Evolutionary conservation across 2,113 vertebrate genomes (phyloP).

Genomic region (Dipodomys spectabilis): DNA sequence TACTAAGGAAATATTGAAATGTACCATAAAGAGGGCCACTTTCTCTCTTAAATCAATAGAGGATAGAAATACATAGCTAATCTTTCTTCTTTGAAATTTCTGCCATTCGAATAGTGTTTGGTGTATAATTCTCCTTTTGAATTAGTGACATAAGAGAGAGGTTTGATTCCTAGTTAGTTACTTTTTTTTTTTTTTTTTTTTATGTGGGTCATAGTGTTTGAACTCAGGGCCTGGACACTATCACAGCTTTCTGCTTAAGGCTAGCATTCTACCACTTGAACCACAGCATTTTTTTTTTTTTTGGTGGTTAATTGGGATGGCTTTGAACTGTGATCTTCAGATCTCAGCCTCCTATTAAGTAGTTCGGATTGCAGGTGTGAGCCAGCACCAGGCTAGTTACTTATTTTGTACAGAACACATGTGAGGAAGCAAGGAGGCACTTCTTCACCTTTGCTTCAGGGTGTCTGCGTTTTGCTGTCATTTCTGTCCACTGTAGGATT

Average conservation of each 20-base stretch:
- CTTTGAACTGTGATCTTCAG: too few species aligned
- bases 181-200: too few species aligned
- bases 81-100: conserved; percentile 51
- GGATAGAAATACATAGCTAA: neutral
- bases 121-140: conserved; percentile 2
- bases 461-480: neutral
- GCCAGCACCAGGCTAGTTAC: neutral
- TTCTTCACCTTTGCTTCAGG: conserved; percentile 16
- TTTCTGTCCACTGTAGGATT: neutral
- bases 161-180: too few species aligned
- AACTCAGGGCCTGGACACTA: too few species aligned
- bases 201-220: too few species aligned
- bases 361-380: too few species aligned
- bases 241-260: too few species aligned
- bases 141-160: neutral
- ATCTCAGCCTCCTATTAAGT: too few species aligned
- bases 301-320: too few species aligned
- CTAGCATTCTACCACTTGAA: too few species aligned
- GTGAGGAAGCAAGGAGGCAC: neutral
- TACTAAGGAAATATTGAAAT: neutral
- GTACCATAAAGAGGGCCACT: neutral
- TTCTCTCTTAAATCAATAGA: neutral
- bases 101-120: neutral
- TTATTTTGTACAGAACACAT: conserved; percentile 2
- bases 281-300: too few species aligned